A percentile compares a stretch with the other conserved stretches of the same genome.
These are phyloP conservation scores for Eumaeus atala DNA, from an alignment of 1,140 invertebrate genomes.

Conservation along the genomic window DNA sequence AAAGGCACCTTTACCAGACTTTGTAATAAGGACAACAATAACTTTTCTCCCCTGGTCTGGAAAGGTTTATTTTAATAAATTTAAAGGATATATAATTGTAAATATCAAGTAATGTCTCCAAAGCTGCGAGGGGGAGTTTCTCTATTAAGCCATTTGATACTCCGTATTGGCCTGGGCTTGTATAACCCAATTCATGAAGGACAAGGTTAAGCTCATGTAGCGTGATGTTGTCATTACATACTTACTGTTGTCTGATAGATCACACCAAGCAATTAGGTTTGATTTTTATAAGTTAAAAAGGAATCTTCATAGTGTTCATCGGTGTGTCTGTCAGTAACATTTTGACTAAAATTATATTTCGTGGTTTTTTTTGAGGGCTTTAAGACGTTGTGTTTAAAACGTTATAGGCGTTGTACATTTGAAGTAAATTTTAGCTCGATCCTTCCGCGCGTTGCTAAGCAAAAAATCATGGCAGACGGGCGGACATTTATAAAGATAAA, in stretches of 20 bases:
- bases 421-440: too few relatives aligned
- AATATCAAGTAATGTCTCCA: background rate
- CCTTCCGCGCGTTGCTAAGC: too few relatives aligned
- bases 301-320: too few relatives aligned
- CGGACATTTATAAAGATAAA: too few relatives aligned
- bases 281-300: too few relatives aligned
- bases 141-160: background rate
- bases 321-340: too few relatives aligned
- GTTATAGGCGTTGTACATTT: too few relatives aligned
- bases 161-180: background rate
- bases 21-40: background rate
- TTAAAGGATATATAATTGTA: background rate
- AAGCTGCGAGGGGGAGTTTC: background rate
- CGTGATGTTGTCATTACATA: background rate
- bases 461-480: too few relatives aligned
- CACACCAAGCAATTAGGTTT: too few relatives aligned
- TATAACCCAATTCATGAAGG: background rate
- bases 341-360: too few relatives aligned
- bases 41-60: background rate
- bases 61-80: background rate
- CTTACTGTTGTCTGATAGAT: background rate
- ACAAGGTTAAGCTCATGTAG: background rate
- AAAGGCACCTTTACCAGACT: background rate
- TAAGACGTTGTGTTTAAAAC: too few relatives aligned
- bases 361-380: too few relatives aligned